phyloP scores from a whole-genome alignment of 2,113 vertebrate genomes.

The Oryzias celebensis region DNA sequence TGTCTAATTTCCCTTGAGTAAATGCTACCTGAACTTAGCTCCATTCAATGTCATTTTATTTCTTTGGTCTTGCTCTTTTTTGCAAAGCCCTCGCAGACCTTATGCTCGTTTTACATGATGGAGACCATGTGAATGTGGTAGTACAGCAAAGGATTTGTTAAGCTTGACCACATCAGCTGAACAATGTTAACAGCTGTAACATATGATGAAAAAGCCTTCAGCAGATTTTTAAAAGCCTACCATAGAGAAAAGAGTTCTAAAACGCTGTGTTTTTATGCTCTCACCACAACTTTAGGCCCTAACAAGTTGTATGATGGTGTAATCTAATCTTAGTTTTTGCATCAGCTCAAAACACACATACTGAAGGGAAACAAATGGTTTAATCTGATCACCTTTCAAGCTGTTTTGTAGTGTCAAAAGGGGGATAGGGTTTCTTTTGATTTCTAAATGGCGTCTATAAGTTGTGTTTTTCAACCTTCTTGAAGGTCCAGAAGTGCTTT shows the following conservation, averaged over 20 bases:
- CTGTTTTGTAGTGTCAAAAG: too few relatives aligned
- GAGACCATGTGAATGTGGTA: neutral
- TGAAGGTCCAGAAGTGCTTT: too few relatives aligned
- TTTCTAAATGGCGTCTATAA: too few relatives aligned
- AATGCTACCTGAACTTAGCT: conserved; percentile 1
- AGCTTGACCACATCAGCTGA: neutral
- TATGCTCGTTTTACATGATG: neutral
- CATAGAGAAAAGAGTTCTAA: conserved; percentile 2
- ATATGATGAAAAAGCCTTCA: conserved; percentile 3
- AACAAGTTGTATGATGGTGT: conserved; percentile 10
- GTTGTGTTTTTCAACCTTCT: too few relatives aligned
- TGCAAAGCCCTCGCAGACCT: conserved; percentile 5
- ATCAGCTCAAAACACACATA: too few relatives aligned
- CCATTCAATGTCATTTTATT: neutral
- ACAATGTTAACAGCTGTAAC: neutral
- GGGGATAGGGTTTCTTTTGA: too few relatives aligned
- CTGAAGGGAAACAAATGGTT: too few relatives aligned
- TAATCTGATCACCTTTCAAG: too few relatives aligned
- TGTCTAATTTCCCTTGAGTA: neutral
- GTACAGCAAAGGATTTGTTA: neutral
- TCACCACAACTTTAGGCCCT: conserved; percentile 18
- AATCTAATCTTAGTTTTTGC: too few relatives aligned
- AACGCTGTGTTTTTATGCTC: conserved; percentile 3
- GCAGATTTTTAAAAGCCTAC: conserved; percentile 7
- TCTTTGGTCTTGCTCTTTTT: neutral